A percentile compares a stretch with the other conserved stretches of the same genome.
These are phyloP conservation scores for Blennius ocellaris DNA, from an alignment of 2,113 vertebrate genomes.

Conservation along the genomic window DNA sequence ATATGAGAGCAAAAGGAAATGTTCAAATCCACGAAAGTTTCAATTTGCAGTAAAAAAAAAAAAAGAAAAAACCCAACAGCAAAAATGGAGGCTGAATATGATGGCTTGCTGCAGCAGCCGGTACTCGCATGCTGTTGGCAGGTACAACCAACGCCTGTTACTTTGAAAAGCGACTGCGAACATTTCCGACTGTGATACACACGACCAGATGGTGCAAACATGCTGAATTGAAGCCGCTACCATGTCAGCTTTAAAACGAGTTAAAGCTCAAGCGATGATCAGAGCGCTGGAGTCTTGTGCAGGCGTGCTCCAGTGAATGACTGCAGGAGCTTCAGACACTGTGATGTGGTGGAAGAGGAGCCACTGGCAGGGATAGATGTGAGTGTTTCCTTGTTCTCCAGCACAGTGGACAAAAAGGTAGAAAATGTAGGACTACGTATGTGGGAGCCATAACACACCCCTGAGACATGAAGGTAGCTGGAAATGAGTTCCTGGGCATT, in stretches of 20 bases:
- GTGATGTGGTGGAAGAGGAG: background rate
- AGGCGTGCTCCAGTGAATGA: slow-evolving; percentile 9
- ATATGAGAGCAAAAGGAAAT: slow-evolving; percentile 3
- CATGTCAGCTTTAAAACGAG: slow-evolving; percentile 32
- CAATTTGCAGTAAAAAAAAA: slow-evolving; percentile 40
- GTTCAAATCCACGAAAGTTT: slow-evolving; percentile 3
- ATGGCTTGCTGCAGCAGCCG: slow-evolving; percentile 38
- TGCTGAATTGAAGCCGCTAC: slow-evolving; percentile 10
- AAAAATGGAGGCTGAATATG: slow-evolving; percentile 29
- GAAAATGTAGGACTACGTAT: slow-evolving; percentile 25
- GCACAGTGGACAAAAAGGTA: background rate
- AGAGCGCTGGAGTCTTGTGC: slow-evolving; percentile 12
- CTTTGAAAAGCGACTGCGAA: slow-evolving; percentile 52
- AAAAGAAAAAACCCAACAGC: slow-evolving; percentile 26
- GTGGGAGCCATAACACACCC: slow-evolving; percentile 17
- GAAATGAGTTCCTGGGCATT: slow-evolving; percentile 41
- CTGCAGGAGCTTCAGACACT: slow-evolving; percentile 12
- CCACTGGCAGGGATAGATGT: background rate
- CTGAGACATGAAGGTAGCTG: slow-evolving; percentile 30
- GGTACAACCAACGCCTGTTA: slow-evolving; percentile 15
- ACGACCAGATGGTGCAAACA: slow-evolving; percentile 30
- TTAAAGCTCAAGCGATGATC: slow-evolving; percentile 36
- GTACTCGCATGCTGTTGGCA: slow-evolving; percentile 52
- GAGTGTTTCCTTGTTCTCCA: slow-evolving; percentile 8
- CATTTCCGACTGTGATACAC: slow-evolving; percentile 23